Conservation (phyloP, 2,797 vertebrate species). For the Tolypeutes matacus region DNA sequence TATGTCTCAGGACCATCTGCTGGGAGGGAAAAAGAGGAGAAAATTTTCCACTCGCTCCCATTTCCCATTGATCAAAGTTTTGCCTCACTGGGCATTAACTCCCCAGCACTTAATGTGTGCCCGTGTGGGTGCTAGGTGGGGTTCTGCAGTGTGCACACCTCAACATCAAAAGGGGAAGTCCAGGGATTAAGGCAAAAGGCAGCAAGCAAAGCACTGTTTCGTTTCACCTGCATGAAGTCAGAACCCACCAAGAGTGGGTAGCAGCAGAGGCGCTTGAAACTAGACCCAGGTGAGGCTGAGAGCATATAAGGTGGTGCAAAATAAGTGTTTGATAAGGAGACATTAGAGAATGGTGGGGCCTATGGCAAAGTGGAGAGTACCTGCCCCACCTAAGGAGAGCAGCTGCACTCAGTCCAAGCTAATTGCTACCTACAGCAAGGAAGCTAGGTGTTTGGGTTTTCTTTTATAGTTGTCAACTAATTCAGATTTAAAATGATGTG, state of each 20-base stretch:
- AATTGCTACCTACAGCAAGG: not conserved
- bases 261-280: not conserved
- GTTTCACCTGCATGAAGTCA: not conserved
- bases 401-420: not conserved
- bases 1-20: conserved; percentile 53
- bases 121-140: not conserved
- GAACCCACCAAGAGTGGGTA: not conserved
- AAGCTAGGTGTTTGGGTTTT: not conserved
- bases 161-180: not conserved
- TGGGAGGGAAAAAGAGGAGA: conserved; percentile 24
- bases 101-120: not conserved
- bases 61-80: conserved; percentile 64
- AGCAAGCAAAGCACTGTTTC: not conserved
- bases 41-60: conserved; percentile 60
- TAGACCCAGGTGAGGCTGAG: not conserved
- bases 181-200: not conserved
- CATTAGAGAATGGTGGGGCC: not conserved
- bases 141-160: not conserved
- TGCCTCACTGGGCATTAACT: conserved; percentile 14
- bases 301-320: not conserved
- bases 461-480: not conserved
- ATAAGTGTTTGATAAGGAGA: not conserved
- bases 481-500: conserved; percentile 5
- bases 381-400: too few relatives aligned
- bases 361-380: too few relatives aligned